These are phyloP conservation scores for Centroberyx gerrardi DNA, from an alignment of 2,797 vertebrate genomes.

Conservation along the genomic window DNA sequence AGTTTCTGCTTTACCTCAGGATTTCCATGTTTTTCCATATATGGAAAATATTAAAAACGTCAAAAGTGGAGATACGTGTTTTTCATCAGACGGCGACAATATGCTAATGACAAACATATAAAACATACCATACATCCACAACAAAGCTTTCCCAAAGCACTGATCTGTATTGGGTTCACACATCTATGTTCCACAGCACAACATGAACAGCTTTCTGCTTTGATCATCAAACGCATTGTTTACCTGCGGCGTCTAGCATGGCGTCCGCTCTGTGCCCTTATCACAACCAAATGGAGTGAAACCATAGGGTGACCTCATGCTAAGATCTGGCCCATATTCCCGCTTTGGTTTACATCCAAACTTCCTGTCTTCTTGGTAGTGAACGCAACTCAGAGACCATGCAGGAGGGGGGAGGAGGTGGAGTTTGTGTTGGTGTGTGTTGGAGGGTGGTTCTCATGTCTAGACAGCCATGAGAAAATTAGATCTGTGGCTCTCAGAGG, in stretches of 20 bases:
- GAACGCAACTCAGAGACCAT: conserved; percentile 23
- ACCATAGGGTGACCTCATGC: conserved; percentile 50
- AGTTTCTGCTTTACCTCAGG: too few relatives aligned
- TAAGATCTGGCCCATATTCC: conserved; percentile 53
- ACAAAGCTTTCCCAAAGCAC: not conserved
- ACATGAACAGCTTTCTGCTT: conserved; percentile 20
- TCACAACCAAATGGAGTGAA: conserved; percentile 39
- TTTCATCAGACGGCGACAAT: too few relatives aligned
- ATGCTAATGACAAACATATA: not conserved
- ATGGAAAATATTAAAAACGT: too few relatives aligned
- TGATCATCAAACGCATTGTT: conserved; percentile 44
- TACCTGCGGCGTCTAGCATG: conserved; percentile 33
- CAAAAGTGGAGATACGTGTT: too few relatives aligned
- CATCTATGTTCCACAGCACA: conserved; percentile 1
- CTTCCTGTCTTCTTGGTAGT: conserved; percentile 52
- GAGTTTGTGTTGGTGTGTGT: not conserved
- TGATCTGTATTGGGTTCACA: not conserved
- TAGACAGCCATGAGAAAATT: conserved; percentile 42
- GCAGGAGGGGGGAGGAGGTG: not conserved
- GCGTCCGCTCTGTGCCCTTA: conserved; percentile 11
- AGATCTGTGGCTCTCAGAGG: conserved; percentile 21
- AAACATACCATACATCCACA: not conserved
- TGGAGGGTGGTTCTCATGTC: not conserved
- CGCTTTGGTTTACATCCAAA: conserved; percentile 59
- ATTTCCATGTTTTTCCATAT: too few relatives aligned